Percentiles rank a stretch among this genome's conserved stretches.
These are phyloP conservation scores for Muricea muricata DNA, from an alignment of 92 coral and sea anemone species.

Conservation along the genomic window DNA sequence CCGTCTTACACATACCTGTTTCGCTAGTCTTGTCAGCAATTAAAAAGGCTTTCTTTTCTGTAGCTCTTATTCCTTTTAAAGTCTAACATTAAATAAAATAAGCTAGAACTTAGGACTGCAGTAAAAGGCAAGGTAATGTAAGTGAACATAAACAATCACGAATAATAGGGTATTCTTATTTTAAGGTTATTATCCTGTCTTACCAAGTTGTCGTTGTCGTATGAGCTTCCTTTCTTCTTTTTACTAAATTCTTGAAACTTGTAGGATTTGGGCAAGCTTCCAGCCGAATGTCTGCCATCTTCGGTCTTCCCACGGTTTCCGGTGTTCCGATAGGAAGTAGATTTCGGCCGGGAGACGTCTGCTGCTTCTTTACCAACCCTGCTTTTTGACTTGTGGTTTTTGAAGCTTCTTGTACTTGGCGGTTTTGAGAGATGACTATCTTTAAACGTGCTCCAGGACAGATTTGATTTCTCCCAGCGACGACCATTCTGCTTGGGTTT, in stretches of 20 bases:
- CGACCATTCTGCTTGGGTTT: slow-evolving; percentile 68
- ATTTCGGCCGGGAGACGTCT: neutral
- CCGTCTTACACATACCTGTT: neutral
- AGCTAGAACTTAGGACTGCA: too few relatives aligned
- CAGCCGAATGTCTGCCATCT: neutral
- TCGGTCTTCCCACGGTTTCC: neutral
- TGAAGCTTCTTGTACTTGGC: slow-evolving; percentile 55
- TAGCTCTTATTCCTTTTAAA: slow-evolving; percentile 3
- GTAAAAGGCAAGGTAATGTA: too few relatives aligned
- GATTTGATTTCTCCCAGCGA: slow-evolving; percentile 89
- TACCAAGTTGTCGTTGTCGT: neutral
- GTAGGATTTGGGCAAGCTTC: slow-evolving; percentile 29
- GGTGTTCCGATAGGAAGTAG: neutral
- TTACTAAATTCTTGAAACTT: slow-evolving; percentile 15
- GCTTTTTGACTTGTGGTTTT: slow-evolving; percentile 23
- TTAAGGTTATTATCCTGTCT: too few relatives aligned
- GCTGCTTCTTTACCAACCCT: neutral
- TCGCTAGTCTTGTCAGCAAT: neutral
- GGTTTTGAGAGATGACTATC: slow-evolving; percentile 86
- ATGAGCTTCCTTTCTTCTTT: neutral
- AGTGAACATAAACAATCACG: neutral
- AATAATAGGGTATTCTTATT: neutral
- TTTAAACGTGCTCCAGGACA: slow-evolving; percentile 86
- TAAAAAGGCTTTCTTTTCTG: neutral
- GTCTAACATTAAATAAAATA: neutral